A percentile compares a stretch with the other conserved stretches of the same genome.
These are phyloP conservation scores for Drosophila quinaria DNA, from an alignment of 2,888 invertebrate genomes.

Conservation along the genomic window DNA sequence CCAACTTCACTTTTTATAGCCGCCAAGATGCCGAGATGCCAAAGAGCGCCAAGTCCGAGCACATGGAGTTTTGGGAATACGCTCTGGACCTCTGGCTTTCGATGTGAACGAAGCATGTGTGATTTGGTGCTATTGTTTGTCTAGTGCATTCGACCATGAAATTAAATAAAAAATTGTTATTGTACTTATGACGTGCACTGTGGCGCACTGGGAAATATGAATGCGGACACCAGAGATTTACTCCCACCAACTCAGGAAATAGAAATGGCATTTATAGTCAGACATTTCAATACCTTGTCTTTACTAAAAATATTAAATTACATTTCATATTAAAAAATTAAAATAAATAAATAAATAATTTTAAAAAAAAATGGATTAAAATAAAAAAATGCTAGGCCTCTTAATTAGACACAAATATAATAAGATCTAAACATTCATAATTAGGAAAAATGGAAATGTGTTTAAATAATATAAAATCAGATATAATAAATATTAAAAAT, in stretches of 20 bases:
- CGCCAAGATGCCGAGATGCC: constrained; percentile 36
- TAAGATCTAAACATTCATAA: not conserved
- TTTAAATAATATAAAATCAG: not conserved
- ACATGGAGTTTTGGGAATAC: constrained; percentile 72
- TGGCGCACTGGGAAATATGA: constrained; percentile 64
- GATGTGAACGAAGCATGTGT: constrained; percentile 4
- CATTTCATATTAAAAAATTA: too few relatives aligned
- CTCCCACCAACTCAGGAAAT: constrained; percentile 7
- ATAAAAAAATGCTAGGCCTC: too few relatives aligned
- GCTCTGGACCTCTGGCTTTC: constrained; percentile 50
- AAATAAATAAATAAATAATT: not conserved
- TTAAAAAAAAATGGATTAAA: not conserved
- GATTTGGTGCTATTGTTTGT: constrained; percentile 72
- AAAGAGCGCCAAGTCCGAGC: constrained; percentile 14
- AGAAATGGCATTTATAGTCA: constrained; percentile 2
- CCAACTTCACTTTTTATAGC: constrained; percentile 80
- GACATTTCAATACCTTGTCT: not conserved
- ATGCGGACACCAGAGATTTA: constrained; percentile 10
- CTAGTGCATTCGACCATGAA: constrained; percentile 82
- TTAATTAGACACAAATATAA: too few relatives aligned
- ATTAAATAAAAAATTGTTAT: constrained; percentile 79
- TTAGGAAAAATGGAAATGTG: not conserved
- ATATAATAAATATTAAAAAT: not conserved
- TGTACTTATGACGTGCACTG: constrained; percentile 33
- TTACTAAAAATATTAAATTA: not conserved